A percentile compares a stretch with the other conserved stretches of the same genome.
Conservation (phyloP, 2,888 invertebrate species). For the Xanthostigma xanthostigma region DNA sequence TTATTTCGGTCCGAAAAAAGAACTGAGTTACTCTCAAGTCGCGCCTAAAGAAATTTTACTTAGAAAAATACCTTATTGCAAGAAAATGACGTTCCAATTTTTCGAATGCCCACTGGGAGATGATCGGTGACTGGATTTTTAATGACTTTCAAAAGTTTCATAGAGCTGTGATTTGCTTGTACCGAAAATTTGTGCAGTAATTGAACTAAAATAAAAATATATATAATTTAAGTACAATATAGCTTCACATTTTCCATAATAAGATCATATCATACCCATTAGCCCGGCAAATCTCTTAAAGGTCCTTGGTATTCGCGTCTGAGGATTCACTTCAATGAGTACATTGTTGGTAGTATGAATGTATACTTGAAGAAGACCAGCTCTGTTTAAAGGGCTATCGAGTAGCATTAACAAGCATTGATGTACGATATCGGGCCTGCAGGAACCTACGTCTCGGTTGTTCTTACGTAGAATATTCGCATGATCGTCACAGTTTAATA, state of each 20-base stretch:
- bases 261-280: conserved; percentile 53
- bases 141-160: conserved; percentile 86
- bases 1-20: too few relatives aligned
- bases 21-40: too few relatives aligned
- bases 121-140: conserved; percentile 93
- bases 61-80: conserved; percentile 45
- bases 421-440: conserved; percentile 93
- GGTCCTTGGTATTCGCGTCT: conserved; percentile 91
- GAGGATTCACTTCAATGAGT: conserved; percentile 89
- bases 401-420: conserved; percentile 95
- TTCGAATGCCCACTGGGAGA: conserved; percentile 84
- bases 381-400: conserved; percentile 93
- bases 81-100: conserved; percentile 80
- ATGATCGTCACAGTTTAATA: conserved; percentile 92
- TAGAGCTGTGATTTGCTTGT: conserved; percentile 75
- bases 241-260: neutral
- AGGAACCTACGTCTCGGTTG: conserved; percentile 72
- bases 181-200: conserved; percentile 88
- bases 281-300: conserved; percentile 93
- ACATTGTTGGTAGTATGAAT: conserved; percentile 85
- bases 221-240: conserved; percentile 1
- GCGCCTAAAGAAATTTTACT: too few relatives aligned
- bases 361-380: conserved; percentile 91
- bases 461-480: conserved; percentile 68
- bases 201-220: conserved; percentile 58